Conservation (phyloP, 2,888 invertebrate genomes). For the Carabus problematicus region DNA sequence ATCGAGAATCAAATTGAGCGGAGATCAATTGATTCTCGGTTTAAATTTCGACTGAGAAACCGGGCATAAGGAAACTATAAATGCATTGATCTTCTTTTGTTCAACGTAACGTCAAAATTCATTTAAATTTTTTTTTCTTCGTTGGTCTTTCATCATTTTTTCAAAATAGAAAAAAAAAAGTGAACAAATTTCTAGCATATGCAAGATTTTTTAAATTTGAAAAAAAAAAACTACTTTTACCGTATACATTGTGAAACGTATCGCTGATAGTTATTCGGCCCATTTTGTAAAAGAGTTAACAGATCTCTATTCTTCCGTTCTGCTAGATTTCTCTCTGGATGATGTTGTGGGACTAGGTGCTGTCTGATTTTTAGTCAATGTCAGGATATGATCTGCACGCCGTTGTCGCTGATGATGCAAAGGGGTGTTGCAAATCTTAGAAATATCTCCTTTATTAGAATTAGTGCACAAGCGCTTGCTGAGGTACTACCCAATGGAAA, state of each 20-base stretch:
- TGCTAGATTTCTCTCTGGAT: constrained; percentile 52
- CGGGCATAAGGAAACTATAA: too few species aligned
- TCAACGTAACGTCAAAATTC: too few species aligned
- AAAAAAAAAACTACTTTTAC: too few species aligned
- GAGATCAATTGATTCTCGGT: too few species aligned
- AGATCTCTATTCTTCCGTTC: constrained; percentile 51
- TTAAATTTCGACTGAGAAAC: too few species aligned
- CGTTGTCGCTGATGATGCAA: constrained; percentile 53
- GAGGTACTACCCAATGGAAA: constrained; percentile 50
- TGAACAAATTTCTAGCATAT: too few species aligned
- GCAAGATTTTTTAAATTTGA: too few species aligned
- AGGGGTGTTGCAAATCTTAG: constrained; percentile 52
- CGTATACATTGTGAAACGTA: constrained; percentile 49
- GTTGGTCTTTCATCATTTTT: too few species aligned
- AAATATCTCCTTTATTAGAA: constrained; percentile 51
- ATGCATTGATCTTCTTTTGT: too few species aligned
- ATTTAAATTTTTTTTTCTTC: too few species aligned
- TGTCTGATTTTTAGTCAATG: constrained; percentile 32
- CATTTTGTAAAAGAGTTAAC: constrained; percentile 48
- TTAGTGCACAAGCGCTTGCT: constrained; percentile 49
- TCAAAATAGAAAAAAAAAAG: too few species aligned
- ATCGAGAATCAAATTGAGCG: too few species aligned
- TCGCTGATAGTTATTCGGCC: constrained; percentile 45
- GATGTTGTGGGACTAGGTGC: constrained; percentile 49
- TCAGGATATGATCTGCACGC: constrained; percentile 51